phyloP scores from a whole-genome alignment of 2,113 vertebrate genomes.

The Tachysurus vachellii region DNA sequence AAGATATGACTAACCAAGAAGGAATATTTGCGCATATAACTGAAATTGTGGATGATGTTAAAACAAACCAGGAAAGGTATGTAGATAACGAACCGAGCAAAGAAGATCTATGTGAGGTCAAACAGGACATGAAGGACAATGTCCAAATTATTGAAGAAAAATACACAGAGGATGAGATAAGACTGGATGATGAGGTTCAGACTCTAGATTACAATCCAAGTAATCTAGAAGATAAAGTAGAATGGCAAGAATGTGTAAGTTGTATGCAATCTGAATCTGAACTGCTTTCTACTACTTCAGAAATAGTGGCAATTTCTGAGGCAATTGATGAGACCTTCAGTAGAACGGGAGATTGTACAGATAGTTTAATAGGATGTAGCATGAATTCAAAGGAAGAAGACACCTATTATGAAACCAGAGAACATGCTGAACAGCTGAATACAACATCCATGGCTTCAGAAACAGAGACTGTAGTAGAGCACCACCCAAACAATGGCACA shows the following conservation, averaged over 20 bases:
- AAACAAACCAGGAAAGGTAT: slow-evolving; percentile 14
- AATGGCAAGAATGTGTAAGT: background rate
- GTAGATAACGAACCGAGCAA: slow-evolving; percentile 10
- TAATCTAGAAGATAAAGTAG: background rate
- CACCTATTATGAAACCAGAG: background rate
- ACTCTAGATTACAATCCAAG: background rate
- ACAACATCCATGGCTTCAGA: background rate
- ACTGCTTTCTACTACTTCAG: background rate
- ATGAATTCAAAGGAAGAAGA: slow-evolving; percentile 4
- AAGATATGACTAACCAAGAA: background rate
- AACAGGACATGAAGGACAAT: background rate
- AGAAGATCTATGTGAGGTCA: background rate
- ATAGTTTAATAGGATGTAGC: background rate
- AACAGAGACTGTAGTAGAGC: background rate
- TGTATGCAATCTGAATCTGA: slow-evolving; percentile 29
- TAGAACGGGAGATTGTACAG: background rate
- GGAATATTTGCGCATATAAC: background rate
- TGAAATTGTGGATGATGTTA: background rate
- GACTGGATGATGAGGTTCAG: slow-evolving; percentile 16
- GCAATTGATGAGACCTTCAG: background rate
- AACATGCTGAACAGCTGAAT: slow-evolving; percentile 13
- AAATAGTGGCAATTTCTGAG: background rate
- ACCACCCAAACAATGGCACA: background rate
- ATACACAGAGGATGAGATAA: slow-evolving; percentile 1
- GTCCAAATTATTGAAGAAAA: slow-evolving; percentile 25